Evolutionary conservation across 2,113 vertebrate species (phyloP).

Genomic region (Phyllostomus hastatus): DNA sequence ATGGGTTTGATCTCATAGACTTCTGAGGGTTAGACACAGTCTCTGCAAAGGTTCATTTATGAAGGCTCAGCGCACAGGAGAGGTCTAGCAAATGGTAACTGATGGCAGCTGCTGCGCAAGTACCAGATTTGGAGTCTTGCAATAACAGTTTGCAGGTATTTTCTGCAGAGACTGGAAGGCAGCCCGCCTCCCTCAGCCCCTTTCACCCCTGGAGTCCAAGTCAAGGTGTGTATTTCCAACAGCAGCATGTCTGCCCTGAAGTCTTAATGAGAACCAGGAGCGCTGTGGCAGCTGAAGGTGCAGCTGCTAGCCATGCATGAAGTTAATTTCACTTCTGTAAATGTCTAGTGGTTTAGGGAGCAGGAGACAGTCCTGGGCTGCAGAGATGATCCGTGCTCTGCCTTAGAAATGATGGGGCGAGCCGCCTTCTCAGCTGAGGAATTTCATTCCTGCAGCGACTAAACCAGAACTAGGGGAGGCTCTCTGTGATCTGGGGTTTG

Average conservation of each 20-base stretch:
- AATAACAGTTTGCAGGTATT: not conserved
- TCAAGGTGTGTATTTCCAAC: not conserved
- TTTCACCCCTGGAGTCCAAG: not conserved
- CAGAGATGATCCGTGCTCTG: conserved; percentile 52
- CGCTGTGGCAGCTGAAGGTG: conserved; percentile 57
- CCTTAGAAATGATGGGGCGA: conserved; percentile 66
- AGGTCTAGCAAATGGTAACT: not conserved
- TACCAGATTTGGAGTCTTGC: not conserved
- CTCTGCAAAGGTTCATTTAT: not conserved
- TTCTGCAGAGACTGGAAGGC: not conserved
- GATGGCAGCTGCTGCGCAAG: rapidly evolving
- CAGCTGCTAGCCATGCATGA: conserved; percentile 67
- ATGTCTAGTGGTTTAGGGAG: conserved; percentile 68
- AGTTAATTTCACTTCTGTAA: conserved; percentile 78
- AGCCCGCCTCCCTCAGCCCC: not conserved
- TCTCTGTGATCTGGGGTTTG: not conserved
- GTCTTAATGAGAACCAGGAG: conserved; percentile 72
- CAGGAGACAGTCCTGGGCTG: conserved; percentile 47
- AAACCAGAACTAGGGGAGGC: not conserved
- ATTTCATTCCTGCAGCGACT: not conserved
- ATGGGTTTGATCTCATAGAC: not conserved
- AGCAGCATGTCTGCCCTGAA: conserved; percentile 59
- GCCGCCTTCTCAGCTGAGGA: not conserved
- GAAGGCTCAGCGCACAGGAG: not conserved
- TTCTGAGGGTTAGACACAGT: not conserved